Percentiles rank a stretch among this genome's conserved stretches.
Conservation (phyloP, 2,888 invertebrate genomes). For the Stramonita haemastoma region DNA sequence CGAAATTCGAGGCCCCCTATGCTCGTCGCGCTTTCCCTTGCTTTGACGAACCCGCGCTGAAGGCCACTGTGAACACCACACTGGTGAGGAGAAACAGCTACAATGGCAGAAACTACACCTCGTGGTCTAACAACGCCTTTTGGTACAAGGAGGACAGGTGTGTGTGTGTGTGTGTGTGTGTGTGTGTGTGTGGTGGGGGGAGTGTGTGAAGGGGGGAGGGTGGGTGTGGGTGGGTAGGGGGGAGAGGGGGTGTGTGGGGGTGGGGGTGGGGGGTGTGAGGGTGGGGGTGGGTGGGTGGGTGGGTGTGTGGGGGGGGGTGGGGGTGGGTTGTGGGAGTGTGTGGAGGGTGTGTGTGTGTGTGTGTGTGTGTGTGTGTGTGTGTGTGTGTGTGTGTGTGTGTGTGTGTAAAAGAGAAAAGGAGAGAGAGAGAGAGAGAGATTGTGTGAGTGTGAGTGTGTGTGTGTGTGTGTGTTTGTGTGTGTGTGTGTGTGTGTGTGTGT, state of each 20-base stretch:
- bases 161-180: conserved; percentile 27
- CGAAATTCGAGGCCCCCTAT: conserved; percentile 92
- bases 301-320: background rate
- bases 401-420: too few relatives aligned
- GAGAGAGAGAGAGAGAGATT: too few relatives aligned
- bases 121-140: conserved; percentile 31
- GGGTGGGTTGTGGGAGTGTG: too few relatives aligned
- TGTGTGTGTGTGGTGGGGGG: background rate
- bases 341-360: background rate
- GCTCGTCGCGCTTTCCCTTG: conserved; percentile 95
- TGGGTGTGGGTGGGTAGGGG: background rate
- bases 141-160: background rate
- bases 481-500: too few relatives aligned
- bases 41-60: conserved; percentile 92
- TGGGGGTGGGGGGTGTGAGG: background rate
- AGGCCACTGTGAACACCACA: conserved; percentile 89
- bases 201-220: background rate
- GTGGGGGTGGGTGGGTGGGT: background rate
- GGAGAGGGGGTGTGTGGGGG: conserved; percentile 14
- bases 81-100: conserved; percentile 79
- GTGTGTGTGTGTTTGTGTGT: too few relatives aligned
- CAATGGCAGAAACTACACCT: conserved; percentile 3
- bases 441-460: too few relatives aligned
- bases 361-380: background rate
- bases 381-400: background rate